Conservation (phyloP, 2,888 invertebrate species). For the Rhimphoctona megacephalus region DNA sequence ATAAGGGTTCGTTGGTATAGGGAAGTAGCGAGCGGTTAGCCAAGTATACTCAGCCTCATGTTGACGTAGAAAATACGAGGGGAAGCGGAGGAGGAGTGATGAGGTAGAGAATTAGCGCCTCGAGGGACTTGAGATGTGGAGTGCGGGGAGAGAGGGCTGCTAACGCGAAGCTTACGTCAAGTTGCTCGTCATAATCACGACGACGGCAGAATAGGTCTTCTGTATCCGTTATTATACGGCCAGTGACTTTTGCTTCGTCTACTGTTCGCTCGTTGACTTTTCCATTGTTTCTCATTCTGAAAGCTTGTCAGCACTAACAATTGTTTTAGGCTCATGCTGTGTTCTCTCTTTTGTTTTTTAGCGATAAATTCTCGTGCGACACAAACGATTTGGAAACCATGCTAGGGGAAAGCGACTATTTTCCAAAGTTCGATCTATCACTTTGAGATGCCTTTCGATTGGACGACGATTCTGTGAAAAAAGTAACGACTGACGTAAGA, state of each 20-base stretch:
- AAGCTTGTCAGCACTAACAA: slow-evolving; percentile 37
- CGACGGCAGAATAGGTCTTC: slow-evolving; percentile 47
- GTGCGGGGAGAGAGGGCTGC: background rate
- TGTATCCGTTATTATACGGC: slow-evolving; percentile 45
- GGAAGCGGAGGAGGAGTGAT: slow-evolving; percentile 29
- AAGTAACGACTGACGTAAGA: background rate
- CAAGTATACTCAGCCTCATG: slow-evolving; percentile 36
- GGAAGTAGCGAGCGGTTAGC: slow-evolving; percentile 37
- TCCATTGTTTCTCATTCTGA: slow-evolving; percentile 32
- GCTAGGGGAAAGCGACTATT: background rate
- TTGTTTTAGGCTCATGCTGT: slow-evolving; percentile 18
- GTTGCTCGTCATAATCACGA: slow-evolving; percentile 51
- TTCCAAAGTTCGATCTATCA: background rate
- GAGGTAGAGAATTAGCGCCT: slow-evolving; percentile 51
- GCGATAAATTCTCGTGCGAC: slow-evolving; percentile 16
- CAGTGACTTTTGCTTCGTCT: slow-evolving; percentile 41
- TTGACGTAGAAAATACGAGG: slow-evolving; percentile 34
- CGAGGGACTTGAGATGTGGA: slow-evolving; percentile 20
- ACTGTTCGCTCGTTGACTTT: slow-evolving; percentile 26
- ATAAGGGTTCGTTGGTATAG: slow-evolving; percentile 8
- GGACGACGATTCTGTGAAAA: background rate
- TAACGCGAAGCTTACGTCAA: slow-evolving; percentile 48
- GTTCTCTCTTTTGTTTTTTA: slow-evolving; percentile 1
- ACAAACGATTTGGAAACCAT: background rate
- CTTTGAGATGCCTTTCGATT: background rate